Evolutionary conservation across 2,113 vertebrate genomes (phyloP), one percentile per base, ranked within the genome.

Genomic region (Malurus melanocephalus): DNA sequence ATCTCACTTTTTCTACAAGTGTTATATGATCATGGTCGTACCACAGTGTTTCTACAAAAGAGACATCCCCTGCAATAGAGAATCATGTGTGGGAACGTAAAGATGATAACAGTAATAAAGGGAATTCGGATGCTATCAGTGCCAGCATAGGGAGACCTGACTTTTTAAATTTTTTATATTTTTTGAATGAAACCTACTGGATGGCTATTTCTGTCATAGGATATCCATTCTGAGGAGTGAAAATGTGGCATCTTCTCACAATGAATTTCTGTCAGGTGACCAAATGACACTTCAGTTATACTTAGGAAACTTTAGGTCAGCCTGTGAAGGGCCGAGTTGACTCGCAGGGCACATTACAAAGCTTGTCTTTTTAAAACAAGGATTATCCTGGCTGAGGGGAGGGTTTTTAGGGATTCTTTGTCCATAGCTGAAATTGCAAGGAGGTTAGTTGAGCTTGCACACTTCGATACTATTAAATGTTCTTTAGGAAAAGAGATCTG

Each of bases 31-130:
- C 43, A 4, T 27, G 28, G 22, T 33, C 11, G 19, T n/a, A 53
- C 64, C 7, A 20, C 16, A 35, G 20, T 30, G 21, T 45, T 83
- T 52, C n/a, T 43, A 24, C 5, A 74, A 32, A 19, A 87, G 30
- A 30, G 17, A 40, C 13, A 57, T 18, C 1, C 1, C 3, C 35
- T 33, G 33, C 35, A 74, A 64, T 17, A 78, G 49, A 71, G 48
- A 80, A 32, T 61, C 0, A 0, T 35, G 30, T 7, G 1, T 69
- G 11, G 66, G 55, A 87, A 7, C n/a, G 43, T 68, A 21, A 76
- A 61, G 32, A n/a, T 35, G 26, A 5, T 60, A 35, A 48, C 2
- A 64, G 16, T 43, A 68, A 75, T 69, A 72, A 61, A 23, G 8
- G 5, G 10, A 74, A 53, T 61, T 49, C 14, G 66, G 14, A 62